phyloP scores from a whole-genome alignment of 2,113 vertebrate genomes.

The Apteryx mantelli region DNA sequence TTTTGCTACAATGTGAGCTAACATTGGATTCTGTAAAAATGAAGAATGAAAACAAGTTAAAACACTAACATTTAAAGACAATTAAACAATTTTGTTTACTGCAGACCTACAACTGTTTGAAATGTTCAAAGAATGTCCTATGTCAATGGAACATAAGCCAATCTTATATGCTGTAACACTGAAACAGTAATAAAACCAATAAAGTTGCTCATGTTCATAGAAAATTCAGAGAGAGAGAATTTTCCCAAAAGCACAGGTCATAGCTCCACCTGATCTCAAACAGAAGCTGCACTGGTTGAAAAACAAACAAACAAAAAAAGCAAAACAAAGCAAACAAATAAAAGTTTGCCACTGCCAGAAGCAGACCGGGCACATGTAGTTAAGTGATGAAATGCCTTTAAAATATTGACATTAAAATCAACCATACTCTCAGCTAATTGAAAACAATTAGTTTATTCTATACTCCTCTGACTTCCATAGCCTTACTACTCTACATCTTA shows the following conservation, averaged over 20 bases:
- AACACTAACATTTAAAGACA: not conserved
- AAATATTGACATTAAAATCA: not conserved
- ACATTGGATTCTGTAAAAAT: not conserved
- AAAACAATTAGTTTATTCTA: slow-evolving; percentile 10
- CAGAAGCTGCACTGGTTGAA: not conserved
- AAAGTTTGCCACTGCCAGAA: not conserved
- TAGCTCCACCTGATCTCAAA: not conserved
- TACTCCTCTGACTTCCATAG: not conserved
- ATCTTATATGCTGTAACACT: not conserved
- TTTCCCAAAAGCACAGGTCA: not conserved
- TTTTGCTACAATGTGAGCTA: not conserved
- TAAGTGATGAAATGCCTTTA: not conserved
- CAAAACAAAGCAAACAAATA: not conserved
- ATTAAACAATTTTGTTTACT: not conserved
- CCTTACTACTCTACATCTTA: not conserved
- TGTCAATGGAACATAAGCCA: not conserved
- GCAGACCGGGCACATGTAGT: not conserved
- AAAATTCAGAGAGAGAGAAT: not conserved
- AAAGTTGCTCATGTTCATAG: not conserved
- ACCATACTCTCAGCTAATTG: not conserved
- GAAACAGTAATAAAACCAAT: not conserved
- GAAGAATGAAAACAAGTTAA: not conserved
- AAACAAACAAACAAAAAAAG: not conserved
- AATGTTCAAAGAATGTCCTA: not conserved
- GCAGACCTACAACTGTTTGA: not conserved